Base-by-base conservation (phyloP, 2,797 vertebrate genomes). In the Liasis olivaceus region DNA sequence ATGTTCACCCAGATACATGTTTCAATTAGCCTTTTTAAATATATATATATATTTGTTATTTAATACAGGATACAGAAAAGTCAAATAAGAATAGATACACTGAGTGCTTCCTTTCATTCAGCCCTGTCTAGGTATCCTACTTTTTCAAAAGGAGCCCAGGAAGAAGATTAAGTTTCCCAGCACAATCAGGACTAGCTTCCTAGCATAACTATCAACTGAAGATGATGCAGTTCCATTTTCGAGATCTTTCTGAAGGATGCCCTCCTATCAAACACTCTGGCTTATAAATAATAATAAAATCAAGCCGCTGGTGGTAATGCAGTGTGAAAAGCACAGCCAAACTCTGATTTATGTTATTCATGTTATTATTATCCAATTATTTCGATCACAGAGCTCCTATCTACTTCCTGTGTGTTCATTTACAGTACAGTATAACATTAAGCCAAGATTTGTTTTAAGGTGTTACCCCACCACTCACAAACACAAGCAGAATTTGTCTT, bases 11-110 rank as follows among this genome's bases (percentile, higher is more conserved):
- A 69, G 36, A 72, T 31, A 20, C 8, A 42, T 47, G 59, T 62
- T 92, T 60, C 63, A 92, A 72, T 92, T 90, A 90, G 20, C 63
- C 59, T 86, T 90, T 69, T 42, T 36, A 36, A 36, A 36, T 36
- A 36, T 36, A 36, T 36, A 36, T 36, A 36, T 36, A 36, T 36
- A 36, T 36, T 17, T 58, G 51, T 58, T 42, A 85, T 85, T 89
- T 56, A 81, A 20, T 36, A 58, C 3, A 31, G 47, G 47, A 72
- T 60, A 81, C 54, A 62, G 42, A 54, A 62, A 84, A 31, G 2
- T 63, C 6, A 47, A 64, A 58, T 62, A 47, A 47, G 63, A 26
- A 15, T 7, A 36, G 14, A 14, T 63, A 56, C n/a, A 56, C 6
- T 17, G 56, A 31, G 60, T 28, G 22, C 7, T 31, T 85, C 54